Evolutionary conservation across 2,797 vertebrate species (phyloP), one percentile per base, ranked within the genome.

Genomic region (Sitta carolinensis): DNA sequence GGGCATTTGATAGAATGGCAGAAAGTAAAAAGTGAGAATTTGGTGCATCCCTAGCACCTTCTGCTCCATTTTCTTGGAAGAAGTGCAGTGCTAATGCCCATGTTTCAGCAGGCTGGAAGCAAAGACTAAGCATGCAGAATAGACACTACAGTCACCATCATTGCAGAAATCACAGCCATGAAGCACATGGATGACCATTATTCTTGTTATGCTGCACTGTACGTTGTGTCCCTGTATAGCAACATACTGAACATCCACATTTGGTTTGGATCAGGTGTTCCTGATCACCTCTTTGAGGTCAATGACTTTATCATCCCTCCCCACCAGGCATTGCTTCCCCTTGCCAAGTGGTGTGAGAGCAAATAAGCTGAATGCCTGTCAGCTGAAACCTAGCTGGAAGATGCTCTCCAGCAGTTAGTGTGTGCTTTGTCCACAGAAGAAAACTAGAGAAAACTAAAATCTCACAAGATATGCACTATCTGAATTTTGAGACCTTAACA

Each of bases 221-320:
- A 22, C 0, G 0, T 36, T 54, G 30, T 66, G 25, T 47, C 34
- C 72, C 32, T 82, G 11, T n/a, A 29, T 23, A 43, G 48, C 1
- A 2, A 63, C 43, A 43, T 16, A 10, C 10, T 29, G 23, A 77
- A 59, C 12, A 52, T 29, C 27, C 43, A 9, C 5, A 14, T n/a
- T 72, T n/a, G 17, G 42, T 64, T 75, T 72, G 59, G 34, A 63
- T 90, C 32, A 67, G 25, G 25, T 68, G 8, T 27, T 84, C 34
- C 38, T 59, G 27, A 59, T 59, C 38, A n/a, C 38, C 18, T 16
- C 47, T 87, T 58, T 42, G 38, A 81, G 38, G 8, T 47, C 34
- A 84, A 38, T 22, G 22, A 30, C 26, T 89, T 75, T 34, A 45
- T 57, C 26, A 59, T 34, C 20, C 7, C n/a, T 70, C 7, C 3